Base-by-base conservation (phyloP, 2,113 vertebrate genomes). In the Crotalus helleri region DNA sequence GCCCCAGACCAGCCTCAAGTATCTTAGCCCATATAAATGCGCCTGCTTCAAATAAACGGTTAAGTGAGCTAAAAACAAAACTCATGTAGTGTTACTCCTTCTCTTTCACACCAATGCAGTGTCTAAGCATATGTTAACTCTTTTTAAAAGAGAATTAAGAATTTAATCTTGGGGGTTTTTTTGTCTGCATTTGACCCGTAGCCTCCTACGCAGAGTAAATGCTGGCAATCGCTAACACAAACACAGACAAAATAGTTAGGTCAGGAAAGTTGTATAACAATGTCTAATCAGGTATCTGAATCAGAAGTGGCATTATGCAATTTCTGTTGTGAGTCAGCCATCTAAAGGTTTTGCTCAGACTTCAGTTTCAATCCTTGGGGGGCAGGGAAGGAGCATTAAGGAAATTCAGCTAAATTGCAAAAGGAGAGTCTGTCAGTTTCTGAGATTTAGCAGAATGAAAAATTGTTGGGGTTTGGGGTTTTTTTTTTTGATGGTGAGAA, bases 241-340 rank as follows among this genome's bases (percentile, higher is more conserved):
- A 29, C 49, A 51, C 49, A 51, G 8, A 51, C 49, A 13, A 94
- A 11, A 92, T 19, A 0, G 0, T 92, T 44, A 88, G 74, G 89
- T 13, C 10, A 88, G 54, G n/a, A 17, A 13, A 88, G 12, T 19
- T 57, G 55, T 57, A 19, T 57, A 81, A 0, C 0, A n/a, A 12
- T 0, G 85, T 23, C 54, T 88, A 24, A 94, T 90, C 91, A 91
- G 81, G 3, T 64, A 90, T 88, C n/a, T 93, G 59, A 91, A 93
- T 69, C 54, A 0, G 55, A 53, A 89, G 13, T 94, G 91, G 86
- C 91, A 93, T 88, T 54, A 96, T 94, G 26, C 85, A 26, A 94
- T 92, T 1, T 17, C 2, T 92, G 57, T 87, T 90, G 26, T 88
- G 88, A 91, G 92, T 95, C 24, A 95, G 17, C 2, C 24, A 11